Base-by-base conservation (phyloP, 2,888 invertebrate species). In the Gandaritis pyraliata region DNA sequence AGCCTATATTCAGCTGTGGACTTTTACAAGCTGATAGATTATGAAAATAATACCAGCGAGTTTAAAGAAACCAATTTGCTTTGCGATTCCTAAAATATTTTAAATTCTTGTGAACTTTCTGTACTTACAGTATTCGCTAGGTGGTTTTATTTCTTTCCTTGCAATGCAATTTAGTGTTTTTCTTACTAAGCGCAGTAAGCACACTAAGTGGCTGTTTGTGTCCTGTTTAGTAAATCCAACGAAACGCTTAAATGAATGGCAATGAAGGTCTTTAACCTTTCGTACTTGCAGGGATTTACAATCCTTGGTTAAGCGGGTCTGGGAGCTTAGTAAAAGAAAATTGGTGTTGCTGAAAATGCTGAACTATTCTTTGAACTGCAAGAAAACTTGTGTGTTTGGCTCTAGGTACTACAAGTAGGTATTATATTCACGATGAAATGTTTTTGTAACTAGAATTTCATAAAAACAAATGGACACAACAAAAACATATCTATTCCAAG, bases 191-290 rank as follows among this genome's bases (percentile, higher is more conserved):
- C 59, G 65, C 59, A 30, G 18, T 46, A 54, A 56, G 64, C 59
- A 63, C 59, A 48, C 51, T 68, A 64, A 68, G 66, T 67, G 57
- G 54, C 33, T 64, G 68, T 50, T 62, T 62, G 57, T 62, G 58
- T 33, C 18, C 53, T 58, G 57, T 49, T 58, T 54, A 46, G 58
- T 67, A 70, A 70, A 70, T 65, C 66, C 58, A 49, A 61, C 61
- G 51, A 60, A 64, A 56, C 54, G 59, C 50, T 56, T 65, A 65
- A 63, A 64, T 52, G 43, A 65, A 70, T 69, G 63, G 51, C 63
- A 66, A 70, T 65, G 66, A 68, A 65, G 63, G 64, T 60, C 54
- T 68, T 29, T 70, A 66, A 66, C 64, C 65, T 70, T 61, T 61
- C 56, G 39, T 50, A 36, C 51, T 49, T 13, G 50, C 36, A 18